phyloP scores from a whole-genome alignment of 2,888 invertebrate genomes.

The Yponomeuta plumbellus region DNA sequence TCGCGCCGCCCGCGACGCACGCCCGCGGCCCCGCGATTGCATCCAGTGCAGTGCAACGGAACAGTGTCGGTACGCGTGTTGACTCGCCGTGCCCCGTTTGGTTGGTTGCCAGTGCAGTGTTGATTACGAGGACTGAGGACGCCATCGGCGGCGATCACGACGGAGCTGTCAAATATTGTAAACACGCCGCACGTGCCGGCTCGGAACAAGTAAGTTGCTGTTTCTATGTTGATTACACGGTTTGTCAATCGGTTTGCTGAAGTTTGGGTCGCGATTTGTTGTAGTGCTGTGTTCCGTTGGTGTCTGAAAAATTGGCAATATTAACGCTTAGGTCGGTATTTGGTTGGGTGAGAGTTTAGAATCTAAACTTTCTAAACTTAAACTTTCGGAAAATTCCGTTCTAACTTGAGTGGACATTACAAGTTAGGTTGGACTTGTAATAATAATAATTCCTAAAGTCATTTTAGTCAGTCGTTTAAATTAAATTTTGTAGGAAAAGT shows the following conservation, averaged over 20 bases:
- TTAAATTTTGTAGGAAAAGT: too few relatives aligned
- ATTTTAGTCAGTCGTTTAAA: too few relatives aligned
- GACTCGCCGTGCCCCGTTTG: constrained; percentile 19
- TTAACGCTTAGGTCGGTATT: too few relatives aligned
- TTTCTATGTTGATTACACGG: background rate
- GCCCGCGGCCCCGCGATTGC: constrained; percentile 35
- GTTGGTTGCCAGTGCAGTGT: constrained; percentile 37
- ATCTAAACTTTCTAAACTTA: too few relatives aligned
- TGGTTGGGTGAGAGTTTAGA: too few relatives aligned
- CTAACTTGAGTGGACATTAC: too few relatives aligned
- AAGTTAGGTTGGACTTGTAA: too few relatives aligned
- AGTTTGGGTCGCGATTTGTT: background rate
- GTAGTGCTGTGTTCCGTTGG: too few relatives aligned
- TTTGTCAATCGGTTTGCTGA: background rate
- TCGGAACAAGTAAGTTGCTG: constrained; percentile 62
- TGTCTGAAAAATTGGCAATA: too few relatives aligned
- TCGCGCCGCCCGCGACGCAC: constrained; percentile 61
- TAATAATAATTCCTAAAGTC: too few relatives aligned
- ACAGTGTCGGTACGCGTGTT: constrained; percentile 18
- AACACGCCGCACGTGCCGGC: constrained; percentile 65
- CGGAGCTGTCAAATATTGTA: constrained; percentile 62
- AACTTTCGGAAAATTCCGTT: too few relatives aligned
- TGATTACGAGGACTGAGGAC: constrained; percentile 41
- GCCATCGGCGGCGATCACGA: constrained; percentile 36
- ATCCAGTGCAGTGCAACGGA: constrained; percentile 27